Evolutionary conservation across 2,888 invertebrate genomes (phyloP).

Genomic region (Iselma pallidipennis): DNA sequence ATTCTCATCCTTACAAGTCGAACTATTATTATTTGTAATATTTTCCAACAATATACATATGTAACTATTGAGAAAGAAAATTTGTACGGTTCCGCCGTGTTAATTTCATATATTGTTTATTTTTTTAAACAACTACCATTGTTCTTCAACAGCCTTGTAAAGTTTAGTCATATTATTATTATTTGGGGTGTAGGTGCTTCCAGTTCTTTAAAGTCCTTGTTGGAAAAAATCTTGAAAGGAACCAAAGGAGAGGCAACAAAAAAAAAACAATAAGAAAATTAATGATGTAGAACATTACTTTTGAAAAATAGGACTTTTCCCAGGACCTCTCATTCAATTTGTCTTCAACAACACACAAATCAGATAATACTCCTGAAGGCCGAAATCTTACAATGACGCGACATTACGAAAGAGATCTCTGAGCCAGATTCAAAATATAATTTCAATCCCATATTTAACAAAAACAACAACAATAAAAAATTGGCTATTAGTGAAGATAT

Average conservation of each 20-base stretch:
- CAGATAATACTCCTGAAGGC: not conserved
- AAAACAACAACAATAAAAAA: not conserved
- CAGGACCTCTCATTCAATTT: not conserved
- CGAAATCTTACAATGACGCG: not conserved
- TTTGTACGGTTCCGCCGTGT: not conserved
- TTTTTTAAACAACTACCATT: not conserved
- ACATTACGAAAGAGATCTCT: too few species aligned
- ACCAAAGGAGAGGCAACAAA: too few species aligned
- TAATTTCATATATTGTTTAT: not conserved
- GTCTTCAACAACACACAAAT: not conserved
- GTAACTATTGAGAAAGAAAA: not conserved
- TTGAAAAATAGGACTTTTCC: not conserved
- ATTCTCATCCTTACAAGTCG: constrained; percentile 5
- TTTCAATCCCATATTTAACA: constrained; percentile 5
- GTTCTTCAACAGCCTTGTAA: not conserved
- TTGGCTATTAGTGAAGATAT: not conserved
- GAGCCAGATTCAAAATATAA: not conserved
- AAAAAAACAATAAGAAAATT: too few species aligned
- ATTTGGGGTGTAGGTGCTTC: not conserved
- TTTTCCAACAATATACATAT: not conserved
- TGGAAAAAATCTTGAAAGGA: not conserved
- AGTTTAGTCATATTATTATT: not conserved
- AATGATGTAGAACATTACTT: not conserved
- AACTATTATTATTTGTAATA: not conserved
- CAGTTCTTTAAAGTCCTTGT: not conserved